Percentiles rank a stretch among this genome's conserved stretches.
phyloP scores from a whole-genome alignment of 2,113 vertebrate species.

The Pampusana beccarii region DNA sequence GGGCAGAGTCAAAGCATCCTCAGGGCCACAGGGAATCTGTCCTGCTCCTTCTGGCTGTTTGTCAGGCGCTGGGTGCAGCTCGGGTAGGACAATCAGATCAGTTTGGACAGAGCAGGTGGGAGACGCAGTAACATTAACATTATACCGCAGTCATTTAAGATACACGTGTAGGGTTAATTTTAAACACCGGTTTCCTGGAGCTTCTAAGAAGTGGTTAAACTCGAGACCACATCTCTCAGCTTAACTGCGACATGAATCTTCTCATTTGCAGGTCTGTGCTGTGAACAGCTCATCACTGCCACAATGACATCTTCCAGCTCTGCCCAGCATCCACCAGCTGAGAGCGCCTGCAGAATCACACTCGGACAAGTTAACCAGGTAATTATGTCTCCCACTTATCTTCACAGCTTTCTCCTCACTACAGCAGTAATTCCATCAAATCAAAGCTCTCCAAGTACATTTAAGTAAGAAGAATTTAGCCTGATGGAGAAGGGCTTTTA shows the following conservation, averaged over 20 bases:
- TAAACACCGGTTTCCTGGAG: not conserved
- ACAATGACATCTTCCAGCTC: conserved; percentile 84
- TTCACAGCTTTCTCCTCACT: not conserved
- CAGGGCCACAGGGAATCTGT: not conserved
- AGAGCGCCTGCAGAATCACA: conserved; percentile 78
- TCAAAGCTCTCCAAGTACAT: not conserved
- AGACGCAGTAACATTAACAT: not conserved
- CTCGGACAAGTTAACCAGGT: conserved; percentile 86
- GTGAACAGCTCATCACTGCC: conserved; percentile 67
- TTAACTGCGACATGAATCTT: not conserved
- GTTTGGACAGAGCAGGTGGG: not conserved
- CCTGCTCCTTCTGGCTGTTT: not conserved
- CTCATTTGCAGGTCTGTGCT: conserved; percentile 3
- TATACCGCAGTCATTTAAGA: not conserved
- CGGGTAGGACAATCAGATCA: no score
- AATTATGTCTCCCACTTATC: not conserved
- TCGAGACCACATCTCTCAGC: not conserved
- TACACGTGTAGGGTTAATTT: not conserved
- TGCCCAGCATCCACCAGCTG: conserved; percentile 76
- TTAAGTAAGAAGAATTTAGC: not conserved
- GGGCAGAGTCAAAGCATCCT: not conserved
- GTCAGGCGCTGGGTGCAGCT: not conserved
- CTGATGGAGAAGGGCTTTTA: not conserved
- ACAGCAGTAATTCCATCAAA: not conserved
- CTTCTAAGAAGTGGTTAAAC: not conserved